phyloP scores from a whole-genome alignment of 2,797 vertebrate species.

The Siniperca undulata region DNA sequence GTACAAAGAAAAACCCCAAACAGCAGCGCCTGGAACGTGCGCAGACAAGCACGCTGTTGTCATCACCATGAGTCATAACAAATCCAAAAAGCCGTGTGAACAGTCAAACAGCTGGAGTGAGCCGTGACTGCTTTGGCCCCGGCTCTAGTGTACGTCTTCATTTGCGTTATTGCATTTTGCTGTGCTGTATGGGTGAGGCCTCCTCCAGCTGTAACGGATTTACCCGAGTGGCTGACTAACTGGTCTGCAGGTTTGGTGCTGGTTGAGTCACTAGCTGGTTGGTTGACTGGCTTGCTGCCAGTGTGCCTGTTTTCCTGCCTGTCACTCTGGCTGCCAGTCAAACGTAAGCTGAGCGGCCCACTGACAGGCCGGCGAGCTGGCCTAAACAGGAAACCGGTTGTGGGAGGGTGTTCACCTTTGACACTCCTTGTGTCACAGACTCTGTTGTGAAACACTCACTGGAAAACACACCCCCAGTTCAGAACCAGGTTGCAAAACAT shows the following conservation, averaged over 20 bases:
- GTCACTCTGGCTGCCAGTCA: slow-evolving; percentile 4
- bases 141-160: neutral
- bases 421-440: slow-evolving; percentile 65
- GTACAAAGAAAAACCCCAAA: slow-evolving; percentile 25
- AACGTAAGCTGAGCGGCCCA: neutral
- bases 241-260: slow-evolving; percentile 39
- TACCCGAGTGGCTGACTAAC: slow-evolving; percentile 45
- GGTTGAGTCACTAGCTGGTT: slow-evolving; percentile 16
- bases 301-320: slow-evolving; percentile 11
- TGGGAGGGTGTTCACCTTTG: slow-evolving; percentile 77
- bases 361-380: slow-evolving; percentile 34
- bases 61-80: slow-evolving; percentile 58
- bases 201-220: slow-evolving; percentile 64
- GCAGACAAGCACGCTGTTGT: slow-evolving; percentile 47
- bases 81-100: slow-evolving; percentile 40
- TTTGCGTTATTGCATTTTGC: neutral
- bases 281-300: neutral
- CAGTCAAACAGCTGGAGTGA: slow-evolving; percentile 63
- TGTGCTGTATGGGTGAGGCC: slow-evolving; percentile 39
- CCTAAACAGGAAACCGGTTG: slow-evolving; percentile 76
- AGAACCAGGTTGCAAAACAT: slow-evolving; percentile 48
- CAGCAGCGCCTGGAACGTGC: slow-evolving; percentile 41
- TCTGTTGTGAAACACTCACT: slow-evolving; percentile 67
- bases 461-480: slow-evolving; percentile 76
- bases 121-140: neutral